Evolutionary conservation across 2,113 vertebrate genomes (phyloP), one percentile per base, ranked within the genome.

Genomic region (Cyprinodon brontotheroides): DNA sequence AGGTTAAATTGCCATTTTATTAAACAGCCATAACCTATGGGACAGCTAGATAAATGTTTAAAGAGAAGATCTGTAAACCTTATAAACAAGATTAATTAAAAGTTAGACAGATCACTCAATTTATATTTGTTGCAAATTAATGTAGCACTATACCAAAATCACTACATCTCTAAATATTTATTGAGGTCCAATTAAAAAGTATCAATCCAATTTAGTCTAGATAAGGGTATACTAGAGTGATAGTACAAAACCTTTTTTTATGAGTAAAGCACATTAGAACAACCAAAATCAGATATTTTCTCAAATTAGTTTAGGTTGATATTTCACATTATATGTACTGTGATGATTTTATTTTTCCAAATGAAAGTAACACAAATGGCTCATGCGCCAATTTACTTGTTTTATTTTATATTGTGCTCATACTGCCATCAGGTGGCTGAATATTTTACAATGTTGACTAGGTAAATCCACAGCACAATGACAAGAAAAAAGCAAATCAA

Each of bases 391-490:
- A 5, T 48, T 22, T 53, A 14, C 3, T 61, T 36, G 2, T 75
- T 79, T 36, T 74, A 60, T 75, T 79, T 36, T 74, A 60, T 3
- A 40, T 0, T 79, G 72, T 61, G 47, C 22, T 65, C 45, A 8
- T 40, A 50, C 61, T 66, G 88, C 15, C 65, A 86, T 88, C 92
- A 86, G 45, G 85, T 93, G 94, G 85, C 15, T 11, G 50, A 9
- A 39, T 0, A 43, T 3, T 53, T 20, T 57, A 57, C 7, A n/a
- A 20, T n/a, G 6, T 57, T 57, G 50, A n/a, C 10, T 6, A n/a
- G 50, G 5, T 3, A 3, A 39, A 38, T 39, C 6, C 6, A 17
- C 61, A 39, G 2, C 6, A 37, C 14, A 39, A 36, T 39, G 37
- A 2, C 61, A 6, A 13, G 4, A 3, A 29, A 29, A n/a, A 57